Evolutionary conservation across 2,888 invertebrate species (phyloP), one percentile per base, ranked within the genome.

Genomic region (Agrypnus murinus): DNA sequence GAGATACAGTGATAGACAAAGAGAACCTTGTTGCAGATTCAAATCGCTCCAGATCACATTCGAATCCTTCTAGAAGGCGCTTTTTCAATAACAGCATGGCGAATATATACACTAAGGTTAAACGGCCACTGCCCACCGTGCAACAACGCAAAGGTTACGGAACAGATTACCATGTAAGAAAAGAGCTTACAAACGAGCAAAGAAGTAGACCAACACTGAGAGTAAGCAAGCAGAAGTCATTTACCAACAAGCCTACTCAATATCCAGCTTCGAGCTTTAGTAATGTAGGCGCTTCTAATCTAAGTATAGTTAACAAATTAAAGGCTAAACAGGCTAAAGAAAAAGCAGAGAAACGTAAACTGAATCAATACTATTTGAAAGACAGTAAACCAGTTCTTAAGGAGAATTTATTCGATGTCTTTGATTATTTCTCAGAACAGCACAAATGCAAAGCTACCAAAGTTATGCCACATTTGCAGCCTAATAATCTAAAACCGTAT

Each of bases 401-500:
- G 19, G 19, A 38, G 10, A 62, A 71, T 17, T 9, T 19, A 12
- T 59, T 25, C 9, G 38, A 66, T 17, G 43, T 68, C 25, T 57
- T 40, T 34, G 46, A 63, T 3, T 31, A 59, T 10, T 60, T 65
- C 57, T 17, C 53, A 7, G 38, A 63, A 10, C 15, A 63, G 5
- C 64, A 59, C 19, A 62, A 43, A 9, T 32, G 32, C 40, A 32
- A 63, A n/a, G 67, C 63, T 12, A 6, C 12, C 0, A 65, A 55
- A 7, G 36, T 59, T 2, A 15, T 63, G 10, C 73, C 69, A 1
- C 75, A 75, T 38, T 55, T 75, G 45, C 75, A 75, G 43, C 75
- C 75, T 0, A 65, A 64, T 15, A 75, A 70, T 36, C 57, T 75
- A 8, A 72, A 70, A 55, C 75, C 75, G 1, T 75, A 72, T 32